Base-by-base conservation (phyloP, 2,113 vertebrate genomes). In the Oreochromis niloticus region DNA sequence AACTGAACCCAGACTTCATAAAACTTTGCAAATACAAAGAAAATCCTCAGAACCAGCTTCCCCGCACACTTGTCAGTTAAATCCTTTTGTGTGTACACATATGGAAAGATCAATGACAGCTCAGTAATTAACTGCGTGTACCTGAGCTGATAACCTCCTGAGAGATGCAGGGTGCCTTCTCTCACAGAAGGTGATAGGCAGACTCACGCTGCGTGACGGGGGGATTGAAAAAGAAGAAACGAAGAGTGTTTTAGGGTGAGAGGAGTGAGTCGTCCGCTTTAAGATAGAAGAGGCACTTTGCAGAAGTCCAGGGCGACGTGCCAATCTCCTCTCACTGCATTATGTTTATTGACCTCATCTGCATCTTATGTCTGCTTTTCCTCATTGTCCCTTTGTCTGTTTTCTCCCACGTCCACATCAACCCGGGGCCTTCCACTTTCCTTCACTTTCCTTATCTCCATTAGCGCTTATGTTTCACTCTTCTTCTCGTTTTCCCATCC, bases 121-220 rank as follows among this genome's bases (percentile, higher is more conserved):
- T 89, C 13, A 1, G 88, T 92, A 92, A 92, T 94, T 93, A 90
- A 85, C 88, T 90, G 81, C 24, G 22, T 63, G 56, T 48, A 34
- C 39, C 71, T 39, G 57, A 39, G 61, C 75, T 59, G 80, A 92
- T 89, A 91, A 87, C 89, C 79, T 90, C 66, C 46, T 30, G 52
- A 85, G 81, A 56, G 59, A 82, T 27, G 83, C 9, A 10, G 87
- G 59, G 78, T 17, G 81, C 80, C 24, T 85, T 50, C 82, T 43
- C 55, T 89, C 34, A 7, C 50, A 82, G 82, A 73, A 73, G 68
- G 19, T 52, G 85, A 92, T 83, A 84, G 68, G 46, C 90, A 88
- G 83, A 87, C 85, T 52, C 87, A 88, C 83, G 54, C 50, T 61
- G 83, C 68, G 78, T 24, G 55, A 68, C 48, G 22, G 10, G 12